Conservation (phyloP, 1,140 invertebrate genomes). For the Sarcophaga peregrina region DNA sequence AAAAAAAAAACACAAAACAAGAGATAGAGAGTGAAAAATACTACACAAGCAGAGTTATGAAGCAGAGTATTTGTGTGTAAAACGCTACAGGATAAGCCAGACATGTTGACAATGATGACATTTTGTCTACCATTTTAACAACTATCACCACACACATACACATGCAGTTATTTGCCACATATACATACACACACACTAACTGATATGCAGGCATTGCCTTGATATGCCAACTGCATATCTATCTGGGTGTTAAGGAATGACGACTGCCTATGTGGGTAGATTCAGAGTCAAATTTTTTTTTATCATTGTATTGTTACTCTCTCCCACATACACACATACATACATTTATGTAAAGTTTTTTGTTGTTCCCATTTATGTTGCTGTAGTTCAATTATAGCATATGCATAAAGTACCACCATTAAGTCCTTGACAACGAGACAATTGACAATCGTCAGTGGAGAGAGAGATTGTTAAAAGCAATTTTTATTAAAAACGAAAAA, state of each 20-base stretch:
- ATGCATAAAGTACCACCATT: conserved; percentile 34
- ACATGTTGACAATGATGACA: conserved; percentile 38
- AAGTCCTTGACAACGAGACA: conserved; percentile 41
- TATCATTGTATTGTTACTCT: conserved; percentile 4
- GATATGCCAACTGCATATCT: not conserved
- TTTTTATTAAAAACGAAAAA: not conserved
- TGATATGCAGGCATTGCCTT: no score
- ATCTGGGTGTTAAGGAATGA: not conserved
- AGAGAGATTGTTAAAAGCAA: conserved; percentile 23
- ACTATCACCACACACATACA: not conserved
- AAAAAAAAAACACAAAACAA: not conserved
- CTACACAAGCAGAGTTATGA: not conserved
- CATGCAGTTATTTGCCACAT: not conserved
- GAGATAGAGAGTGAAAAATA: not conserved
- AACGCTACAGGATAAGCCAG: conserved; percentile 31
- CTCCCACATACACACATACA: not conserved
- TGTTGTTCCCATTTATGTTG: not conserved
- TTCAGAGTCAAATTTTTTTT: not conserved
- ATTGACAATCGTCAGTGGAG: conserved; percentile 2
- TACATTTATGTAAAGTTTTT: not conserved
- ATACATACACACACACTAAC: no score
- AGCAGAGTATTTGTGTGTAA: not conserved
- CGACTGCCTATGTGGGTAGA: not conserved
- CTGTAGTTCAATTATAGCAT: conserved; percentile 16
- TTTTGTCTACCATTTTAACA: conserved; percentile 39